Base-by-base conservation (phyloP, 2,797 vertebrate species). In the Alauda arvensis region DNA sequence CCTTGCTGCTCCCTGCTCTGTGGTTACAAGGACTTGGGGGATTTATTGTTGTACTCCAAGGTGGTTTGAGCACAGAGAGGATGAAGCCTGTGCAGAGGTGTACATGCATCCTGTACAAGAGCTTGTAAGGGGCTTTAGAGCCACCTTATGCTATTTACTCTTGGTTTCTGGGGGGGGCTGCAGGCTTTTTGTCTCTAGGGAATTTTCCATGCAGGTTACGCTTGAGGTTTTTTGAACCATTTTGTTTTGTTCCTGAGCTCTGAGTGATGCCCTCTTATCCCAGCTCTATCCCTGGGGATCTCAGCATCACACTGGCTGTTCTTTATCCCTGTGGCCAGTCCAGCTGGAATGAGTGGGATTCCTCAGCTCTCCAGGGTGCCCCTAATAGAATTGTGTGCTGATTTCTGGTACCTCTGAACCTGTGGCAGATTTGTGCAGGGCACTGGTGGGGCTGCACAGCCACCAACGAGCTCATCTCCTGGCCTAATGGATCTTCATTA, bases 31-130 rank as follows among this genome's bases (percentile, higher is more conserved):
- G 65, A 7, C 65, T 19, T 7, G 7, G 28, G 48, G 88, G 46
- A 40, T 88, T 86, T 69, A 18, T 59, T 66, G 42, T 53, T 68
- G 34, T 40, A 4, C 42, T 79, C 49, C 3, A 8, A 20, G 25
- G 29, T 26, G 24, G 28, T 28, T 56, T 16, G 51, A 55, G 10
- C 77, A 18, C 0, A 0, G 31, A 33, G 52, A 45, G 29, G n/a
- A 24, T 55, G 1, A 31, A 67, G 49, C 37, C 6, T 13, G 14
- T 49, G 66, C 78, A 70, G 68, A 37, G 33, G 24, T 43, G 48
- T 55, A 0, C 2, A 0, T 66, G 7, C 34, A 13, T 52, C 52
- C 14, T 20, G 5, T 3, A 12, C 10, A 28, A 1, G 8, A 49
- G 26, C 68, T 59, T 62, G 12, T 13, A 49, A 43, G 46, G 46